Percentiles rank a stretch among this genome's conserved stretches.
These are phyloP conservation scores for Crypturellus undulatus DNA, from an alignment of 2,113 vertebrate species.

Conservation along the genomic window DNA sequence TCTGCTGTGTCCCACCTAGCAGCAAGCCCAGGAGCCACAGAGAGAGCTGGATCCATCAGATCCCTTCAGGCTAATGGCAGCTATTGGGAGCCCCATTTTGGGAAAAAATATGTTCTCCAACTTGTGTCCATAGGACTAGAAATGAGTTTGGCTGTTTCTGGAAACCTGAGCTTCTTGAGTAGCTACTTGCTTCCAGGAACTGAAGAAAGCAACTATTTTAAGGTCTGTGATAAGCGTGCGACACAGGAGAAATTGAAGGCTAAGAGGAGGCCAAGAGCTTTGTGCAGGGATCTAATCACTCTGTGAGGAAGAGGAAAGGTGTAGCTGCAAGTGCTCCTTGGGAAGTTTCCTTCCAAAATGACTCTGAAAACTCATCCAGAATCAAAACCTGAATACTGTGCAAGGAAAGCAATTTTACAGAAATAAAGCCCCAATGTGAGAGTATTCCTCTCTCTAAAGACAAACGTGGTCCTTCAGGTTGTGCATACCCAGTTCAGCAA, in stretches of 20 bases:
- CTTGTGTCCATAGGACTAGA: neutral
- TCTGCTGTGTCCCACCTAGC: neutral
- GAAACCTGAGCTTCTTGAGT: neutral
- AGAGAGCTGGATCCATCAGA: neutral
- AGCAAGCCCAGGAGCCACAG: neutral
- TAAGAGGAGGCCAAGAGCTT: neutral
- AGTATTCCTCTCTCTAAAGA: neutral
- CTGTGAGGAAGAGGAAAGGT: neutral
- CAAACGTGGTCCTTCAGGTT: neutral
- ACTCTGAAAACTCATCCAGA: neutral
- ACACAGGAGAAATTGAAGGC: neutral
- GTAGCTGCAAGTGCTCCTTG: too few relatives aligned
- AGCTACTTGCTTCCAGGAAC: neutral
- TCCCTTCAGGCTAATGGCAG: accelerated
- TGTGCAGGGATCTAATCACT: neutral
- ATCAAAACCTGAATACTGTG: neutral
- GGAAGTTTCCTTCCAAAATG: neutral
- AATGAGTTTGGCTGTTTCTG: neutral
- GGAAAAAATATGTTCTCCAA: neutral
- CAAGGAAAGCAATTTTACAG: neutral
- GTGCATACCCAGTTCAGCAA: accelerated
- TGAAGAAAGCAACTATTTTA: neutral
- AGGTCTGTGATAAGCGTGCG: neutral
- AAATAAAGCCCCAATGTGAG: neutral
- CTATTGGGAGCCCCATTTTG: neutral